Conservation (phyloP, 2,797 vertebrate genomes). For the Cephalopachus bancanus region DNA sequence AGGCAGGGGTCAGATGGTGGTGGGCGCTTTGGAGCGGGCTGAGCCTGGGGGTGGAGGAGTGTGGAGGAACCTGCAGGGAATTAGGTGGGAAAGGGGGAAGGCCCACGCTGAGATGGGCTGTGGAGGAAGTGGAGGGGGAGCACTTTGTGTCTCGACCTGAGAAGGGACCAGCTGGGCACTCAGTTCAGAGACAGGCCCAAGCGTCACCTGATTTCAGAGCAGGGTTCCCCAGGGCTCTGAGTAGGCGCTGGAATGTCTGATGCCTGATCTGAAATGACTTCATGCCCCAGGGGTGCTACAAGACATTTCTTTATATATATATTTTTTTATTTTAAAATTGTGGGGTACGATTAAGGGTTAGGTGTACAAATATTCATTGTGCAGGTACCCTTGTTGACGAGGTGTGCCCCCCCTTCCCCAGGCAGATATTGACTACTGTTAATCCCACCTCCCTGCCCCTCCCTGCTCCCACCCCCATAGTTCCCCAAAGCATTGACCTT, state of each 20-base stretch:
- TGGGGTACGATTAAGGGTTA: too few relatives aligned
- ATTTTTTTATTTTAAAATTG: too few relatives aligned
- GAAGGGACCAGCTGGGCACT: neutral
- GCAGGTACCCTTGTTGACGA: too few relatives aligned
- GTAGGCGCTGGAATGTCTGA: neutral
- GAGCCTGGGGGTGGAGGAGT: neutral
- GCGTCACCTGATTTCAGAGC: neutral
- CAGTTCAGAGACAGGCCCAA: neutral
- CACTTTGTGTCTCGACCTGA: fast-evolving
- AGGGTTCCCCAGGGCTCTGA: neutral
- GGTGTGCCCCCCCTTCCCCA: too few relatives aligned
- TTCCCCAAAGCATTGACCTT: neutral
- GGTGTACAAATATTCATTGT: too few relatives aligned
- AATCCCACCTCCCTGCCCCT: too few relatives aligned
- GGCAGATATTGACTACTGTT: too few relatives aligned
- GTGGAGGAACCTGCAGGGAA: neutral
- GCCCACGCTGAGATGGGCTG: neutral
- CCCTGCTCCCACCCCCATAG: too few relatives aligned
- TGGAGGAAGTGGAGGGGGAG: neutral
- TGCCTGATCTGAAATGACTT: neutral
- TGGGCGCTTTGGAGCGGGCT: neutral
- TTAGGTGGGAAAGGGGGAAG: neutral
- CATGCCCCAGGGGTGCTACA: neutral
- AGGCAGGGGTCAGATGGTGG: neutral
- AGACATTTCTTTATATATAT: neutral